Evolutionary conservation across 2,113 vertebrate genomes (phyloP), one percentile per base, ranked within the genome.

Genomic region (Zosterops borbonicus): DNA sequence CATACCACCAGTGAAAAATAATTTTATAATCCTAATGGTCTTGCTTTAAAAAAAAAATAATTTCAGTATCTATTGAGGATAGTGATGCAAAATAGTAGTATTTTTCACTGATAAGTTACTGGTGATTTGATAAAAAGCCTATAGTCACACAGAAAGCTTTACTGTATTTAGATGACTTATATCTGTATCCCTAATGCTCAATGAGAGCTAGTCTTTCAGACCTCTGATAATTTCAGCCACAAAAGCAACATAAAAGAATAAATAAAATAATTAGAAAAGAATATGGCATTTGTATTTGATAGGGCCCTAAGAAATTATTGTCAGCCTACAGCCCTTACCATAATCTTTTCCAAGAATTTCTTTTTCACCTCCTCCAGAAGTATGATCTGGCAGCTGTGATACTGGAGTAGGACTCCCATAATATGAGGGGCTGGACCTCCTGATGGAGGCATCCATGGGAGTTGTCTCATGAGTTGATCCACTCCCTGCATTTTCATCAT

Each of bases 401-500:
- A 91, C 88, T 35, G 50, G 28, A 74, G 73, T 77, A 2, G 73
- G 37, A 49, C 85, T 28, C 31, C 15, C 15, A 2, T 97, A 96
- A 28, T 46, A 97, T 0, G 55, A 97, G 39, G 91, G 63, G 39
- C 86, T 96, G 80, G 95, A 94, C 93, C 75, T 96, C 67, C 96
- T 83, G 82, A 97, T 46, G 63, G 29, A 95, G 46, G 96, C 83
- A 25, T 92, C 96, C 4, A 46, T 12, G 21, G 96, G 96, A 79
- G 95, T 96, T 65, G 93, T 96, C 27, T 98, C 98, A 8, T 96
- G 91, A 46, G 87, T 33, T 28, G 80, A 97, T 2, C 97, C 98
- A 8, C 97, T 98, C 2, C 97, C 98, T 22, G 76, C 46, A 6
- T 95, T 98, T 4, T 98, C 96, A 1, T 98, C 98, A 4, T 79